These are phyloP conservation scores for Copidosoma aretas DNA, from an alignment of 2,888 invertebrate species.

Conservation along the genomic window DNA sequence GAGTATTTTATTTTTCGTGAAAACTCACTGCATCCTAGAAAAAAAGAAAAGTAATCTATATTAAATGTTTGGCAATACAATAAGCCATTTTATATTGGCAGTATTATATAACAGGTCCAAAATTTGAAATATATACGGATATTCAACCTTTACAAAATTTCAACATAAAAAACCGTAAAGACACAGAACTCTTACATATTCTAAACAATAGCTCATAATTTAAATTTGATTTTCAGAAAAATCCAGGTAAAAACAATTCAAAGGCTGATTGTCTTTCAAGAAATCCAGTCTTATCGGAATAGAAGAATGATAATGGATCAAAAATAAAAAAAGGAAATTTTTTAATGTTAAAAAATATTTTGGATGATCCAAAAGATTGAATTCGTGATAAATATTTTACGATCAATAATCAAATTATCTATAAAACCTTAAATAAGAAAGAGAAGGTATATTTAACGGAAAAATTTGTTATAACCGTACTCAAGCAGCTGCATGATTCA, in stretches of 20 bases:
- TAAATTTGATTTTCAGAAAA: neutral
- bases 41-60: slow-evolving; percentile 39
- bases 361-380: too few species aligned
- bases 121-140: neutral
- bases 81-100: slow-evolving; percentile 42
- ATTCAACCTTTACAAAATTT: neutral
- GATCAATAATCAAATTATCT: too few species aligned
- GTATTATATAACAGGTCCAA: slow-evolving; percentile 7
- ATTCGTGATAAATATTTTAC: too few species aligned
- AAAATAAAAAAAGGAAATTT: too few species aligned
- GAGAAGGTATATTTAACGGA: too few species aligned
- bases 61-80: slow-evolving; percentile 43
- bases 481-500: too few species aligned
- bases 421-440: too few species aligned
- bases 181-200: neutral
- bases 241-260: neutral
- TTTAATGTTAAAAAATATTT: too few species aligned
- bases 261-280: neutral
- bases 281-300: neutral
- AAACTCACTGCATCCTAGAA: slow-evolving; percentile 32
- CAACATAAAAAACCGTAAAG: neutral
- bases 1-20: slow-evolving; percentile 41
- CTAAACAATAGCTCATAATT: neutral
- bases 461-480: too few species aligned
- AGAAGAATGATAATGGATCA: too few species aligned